Evolutionary conservation across 2,888 invertebrate species (phyloP), one percentile per base, ranked within the genome.

Genomic region (Monoplex corrugatus): DNA sequence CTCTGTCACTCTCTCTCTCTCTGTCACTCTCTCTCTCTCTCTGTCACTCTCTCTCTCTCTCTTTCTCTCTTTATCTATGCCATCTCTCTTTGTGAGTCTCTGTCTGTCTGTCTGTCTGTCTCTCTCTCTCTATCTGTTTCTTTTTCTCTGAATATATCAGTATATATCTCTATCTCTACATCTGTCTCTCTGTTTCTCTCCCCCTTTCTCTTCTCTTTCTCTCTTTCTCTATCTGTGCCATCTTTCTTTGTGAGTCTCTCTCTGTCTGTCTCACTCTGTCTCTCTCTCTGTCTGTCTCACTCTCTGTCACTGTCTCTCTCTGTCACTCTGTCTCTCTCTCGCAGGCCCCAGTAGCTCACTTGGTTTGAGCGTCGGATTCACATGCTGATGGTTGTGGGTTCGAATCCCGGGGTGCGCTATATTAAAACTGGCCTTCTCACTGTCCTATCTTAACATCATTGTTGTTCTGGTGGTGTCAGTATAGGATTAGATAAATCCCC

Each of bases 171-270:
- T 89, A 23, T 40, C 10, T 23, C 32, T 72, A 32, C 10, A 6
- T 87, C 78, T 78, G 78, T 87, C 78, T 87, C 35, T 78, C 87
- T 35, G 40, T 87, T 16, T 87, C 38, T 45, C 87, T 78, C 40
- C 78, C 87, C 78, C 50, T 87, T 5, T 72, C 45, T 45, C 44
- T 89, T 50, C 10, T 8, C n/a, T n/a, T n/a, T n/a, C 28, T 68
- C 6, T 0, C 13, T 68, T n/a, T 19, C 23, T 63, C 63, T 63
- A n/a, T 63, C 63, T 63, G 63, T 63, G n/a, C 63, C 28, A 10
- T 63, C 63, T 63, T 3, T 63, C 63, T 13, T 3, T 63, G 3
- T 63, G 3, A 19, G 3, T 63, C 63, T 13, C 10, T 63, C 3
- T 63, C 63, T 63, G 63, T 63, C 63, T 63, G 63, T 63, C 63